Conservation (phyloP, 2,888 invertebrate genomes). For the Coronaproctus castanopsis region DNA sequence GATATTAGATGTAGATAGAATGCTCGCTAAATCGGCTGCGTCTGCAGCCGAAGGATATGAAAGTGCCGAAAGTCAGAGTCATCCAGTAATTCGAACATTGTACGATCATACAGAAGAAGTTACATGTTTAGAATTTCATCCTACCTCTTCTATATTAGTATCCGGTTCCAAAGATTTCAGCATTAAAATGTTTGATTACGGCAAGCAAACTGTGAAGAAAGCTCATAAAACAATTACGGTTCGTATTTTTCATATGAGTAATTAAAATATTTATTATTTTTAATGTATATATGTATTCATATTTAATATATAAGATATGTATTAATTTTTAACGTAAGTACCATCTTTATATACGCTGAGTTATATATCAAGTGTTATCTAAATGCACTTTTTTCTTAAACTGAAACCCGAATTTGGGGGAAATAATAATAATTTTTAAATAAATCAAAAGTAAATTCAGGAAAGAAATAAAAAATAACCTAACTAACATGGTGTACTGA, state of each 20-base stretch:
- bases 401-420: too few relatives aligned
- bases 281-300: background rate
- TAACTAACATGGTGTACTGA: too few relatives aligned
- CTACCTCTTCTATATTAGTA: conserved; percentile 77
- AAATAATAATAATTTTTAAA: too few relatives aligned
- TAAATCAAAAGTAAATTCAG: too few relatives aligned
- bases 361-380: too few relatives aligned
- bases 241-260: conserved; percentile 23
- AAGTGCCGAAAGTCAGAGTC: conserved; percentile 47
- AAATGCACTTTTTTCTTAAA: too few relatives aligned
- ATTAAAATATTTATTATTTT: background rate
- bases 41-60: conserved; percentile 49
- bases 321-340: background rate
- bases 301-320: background rate
- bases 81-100: conserved; percentile 91
- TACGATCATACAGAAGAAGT: conserved; percentile 97
- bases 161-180: conserved; percentile 89
- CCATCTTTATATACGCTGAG: background rate
- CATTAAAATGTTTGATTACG: conserved; percentile 91
- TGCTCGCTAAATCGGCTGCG: conserved; percentile 93
- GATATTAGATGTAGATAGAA: conserved; percentile 96
- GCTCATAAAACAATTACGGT: conserved; percentile 87
- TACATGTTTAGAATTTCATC: conserved; percentile 90
- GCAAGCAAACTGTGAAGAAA: conserved; percentile 94
- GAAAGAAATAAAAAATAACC: too few relatives aligned